Base-by-base conservation (phyloP, 92 coral and sea anemone species). In the Paragorgia papillata region DNA sequence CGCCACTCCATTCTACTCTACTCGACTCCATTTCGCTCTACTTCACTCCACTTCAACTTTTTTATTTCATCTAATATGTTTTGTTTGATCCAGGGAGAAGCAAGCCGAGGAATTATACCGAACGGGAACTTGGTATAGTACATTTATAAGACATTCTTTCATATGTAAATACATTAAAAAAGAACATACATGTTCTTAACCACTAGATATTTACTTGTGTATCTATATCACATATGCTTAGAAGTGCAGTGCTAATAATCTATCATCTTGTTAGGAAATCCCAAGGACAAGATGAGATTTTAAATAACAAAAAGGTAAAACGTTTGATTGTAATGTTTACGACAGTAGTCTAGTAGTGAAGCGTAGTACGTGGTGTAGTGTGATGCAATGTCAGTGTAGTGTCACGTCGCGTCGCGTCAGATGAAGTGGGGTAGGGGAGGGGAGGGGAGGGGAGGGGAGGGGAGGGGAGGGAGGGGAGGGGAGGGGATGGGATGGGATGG, bases 231-330 rank as follows among this genome's bases (percentile, higher is more conserved):
- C n/a, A n/a, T n/a, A n/a, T n/a, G n/a, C n/a, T n/a, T n/a, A n/a
- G n/a, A n/a, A n/a, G n/a, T n/a, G n/a, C n/a, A n/a, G n/a, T n/a
- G 43, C 12, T 4, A 37, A 4, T 12, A 37, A 37, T 37, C 12
- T 12, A 12, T 37, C 43, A 6, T 46, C 15, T 28, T 63, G 82
- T 87, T 73, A 84, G 68, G 62, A 76, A 69, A 35, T 79, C 90
- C 28, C 84, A 90, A 55, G 88, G 82, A 25, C 81, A 87, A 80
- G 89, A 88, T 25, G 83, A 87, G 51, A 79, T 93, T 44, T 80
- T 93, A 9, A 93, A 93, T 79, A 86, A 87, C 80, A 90, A 90
- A 70, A 93, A 93, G 97, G 97, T 82, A 56, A 76, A 50, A 9
- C 18, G 7, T 17, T 9, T 25, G 28, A 69, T 17, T 26, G 43